These are phyloP conservation scores for Gracilinanus agilis DNA, from an alignment of 2,113 vertebrate species.

Conservation along the genomic window DNA sequence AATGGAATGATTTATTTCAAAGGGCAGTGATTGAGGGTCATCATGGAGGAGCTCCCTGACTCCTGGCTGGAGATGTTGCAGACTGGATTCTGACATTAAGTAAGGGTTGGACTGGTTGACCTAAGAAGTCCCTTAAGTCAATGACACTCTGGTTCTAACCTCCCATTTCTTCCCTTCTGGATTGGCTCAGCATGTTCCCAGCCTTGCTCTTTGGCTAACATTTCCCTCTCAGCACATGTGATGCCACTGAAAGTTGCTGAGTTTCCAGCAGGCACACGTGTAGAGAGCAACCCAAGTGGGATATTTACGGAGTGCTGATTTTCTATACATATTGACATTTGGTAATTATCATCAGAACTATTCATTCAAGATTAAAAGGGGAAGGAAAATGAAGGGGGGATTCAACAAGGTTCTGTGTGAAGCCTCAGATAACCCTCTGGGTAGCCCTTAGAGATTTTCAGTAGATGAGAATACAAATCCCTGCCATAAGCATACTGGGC, in stretches of 20 bases:
- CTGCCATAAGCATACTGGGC: neutral
- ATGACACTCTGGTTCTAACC: neutral
- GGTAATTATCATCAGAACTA: slow-evolving; percentile 82
- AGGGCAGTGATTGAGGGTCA: neutral
- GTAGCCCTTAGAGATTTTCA: slow-evolving; percentile 52
- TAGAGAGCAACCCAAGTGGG: slow-evolving; percentile 72
- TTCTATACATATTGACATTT: slow-evolving; percentile 77
- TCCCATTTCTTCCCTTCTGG: neutral
- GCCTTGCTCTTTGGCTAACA: slow-evolving; percentile 53
- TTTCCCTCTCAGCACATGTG: slow-evolving; percentile 70
- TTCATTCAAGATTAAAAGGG: slow-evolving; percentile 79
- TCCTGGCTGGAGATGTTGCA: neutral
- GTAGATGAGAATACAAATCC: neutral
- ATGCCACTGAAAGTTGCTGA: slow-evolving; percentile 80
- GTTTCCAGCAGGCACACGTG: slow-evolving; percentile 79
- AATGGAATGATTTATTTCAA: neutral
- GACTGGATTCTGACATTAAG: neutral
- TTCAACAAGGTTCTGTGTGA: slow-evolving; percentile 45
- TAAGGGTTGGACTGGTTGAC: neutral
- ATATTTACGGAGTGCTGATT: slow-evolving; percentile 80
- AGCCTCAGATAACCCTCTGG: slow-evolving; percentile 71
- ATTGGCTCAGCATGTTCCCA: slow-evolving; percentile 8
- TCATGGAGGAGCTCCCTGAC: neutral
- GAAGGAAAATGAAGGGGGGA: slow-evolving; percentile 75
- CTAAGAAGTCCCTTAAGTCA: neutral